phyloP scores from a whole-genome alignment of 1,140 invertebrate genomes.

The Lepidostoma basale region DNA sequence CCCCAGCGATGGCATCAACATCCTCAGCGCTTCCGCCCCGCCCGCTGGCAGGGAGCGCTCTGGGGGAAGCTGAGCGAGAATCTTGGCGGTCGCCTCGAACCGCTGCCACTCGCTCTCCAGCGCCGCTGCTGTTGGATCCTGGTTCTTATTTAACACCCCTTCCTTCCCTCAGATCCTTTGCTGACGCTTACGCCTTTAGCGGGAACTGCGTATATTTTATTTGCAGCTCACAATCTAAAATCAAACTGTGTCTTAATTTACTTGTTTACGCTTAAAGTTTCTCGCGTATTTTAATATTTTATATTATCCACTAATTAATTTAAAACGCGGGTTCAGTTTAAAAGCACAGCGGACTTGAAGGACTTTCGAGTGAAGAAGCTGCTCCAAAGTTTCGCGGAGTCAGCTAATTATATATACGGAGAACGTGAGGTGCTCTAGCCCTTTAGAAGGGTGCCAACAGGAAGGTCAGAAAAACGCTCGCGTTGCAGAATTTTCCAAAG shows the following conservation, averaged over 20 bases:
- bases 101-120: slow-evolving; percentile 28
- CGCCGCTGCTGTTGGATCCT: neutral
- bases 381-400: neutral
- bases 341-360: too few relatives aligned
- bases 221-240: too few relatives aligned
- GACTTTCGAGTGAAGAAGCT: too few relatives aligned
- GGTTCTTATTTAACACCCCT: too few relatives aligned
- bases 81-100: slow-evolving; percentile 37
- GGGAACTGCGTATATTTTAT: too few relatives aligned
- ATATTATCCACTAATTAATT: too few relatives aligned
- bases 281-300: too few relatives aligned
- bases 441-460: neutral
- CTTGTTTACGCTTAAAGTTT: too few relatives aligned
- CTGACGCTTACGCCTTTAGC: too few relatives aligned
- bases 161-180: too few relatives aligned
- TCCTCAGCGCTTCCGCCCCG: slow-evolving; percentile 59
- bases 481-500: neutral
- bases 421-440: slow-evolving; percentile 2
- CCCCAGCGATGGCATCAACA: slow-evolving; percentile 59
- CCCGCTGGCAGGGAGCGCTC: slow-evolving; percentile 56
- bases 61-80: slow-evolving; percentile 41
- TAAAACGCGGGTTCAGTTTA: too few relatives aligned
- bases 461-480: neutral
- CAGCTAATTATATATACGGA: slow-evolving; percentile 16
- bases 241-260: too few relatives aligned